phyloP scores from a whole-genome alignment of 1,140 invertebrate genomes.

The silkworm (Bombyx mori) region ASM3026992v2 NC_085111.1:6654001-6654500 shows the following conservation, averaged over 20 bases:
- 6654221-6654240: slow-evolving; percentile 25
- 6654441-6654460: too few relatives aligned
- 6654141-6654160: not conserved
- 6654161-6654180: slow-evolving; percentile 13
- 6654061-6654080: too few relatives aligned
- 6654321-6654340: not conserved
- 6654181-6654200: slow-evolving; percentile 16
- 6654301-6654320: slow-evolving; percentile 11
- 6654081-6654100: too few relatives aligned
- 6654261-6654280: slow-evolving; percentile 9
- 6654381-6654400: slow-evolving; percentile 1
- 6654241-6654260: slow-evolving; percentile 27
- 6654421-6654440: slow-evolving; percentile 4
- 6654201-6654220: slow-evolving; percentile 10
- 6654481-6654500: not conserved
- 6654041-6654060: too few relatives aligned
- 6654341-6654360: slow-evolving; percentile 5
- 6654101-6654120: too few relatives aligned
- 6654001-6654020: too few relatives aligned
- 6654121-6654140: not conserved
- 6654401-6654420: slow-evolving; percentile 2
- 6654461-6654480: not conserved
- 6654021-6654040: too few relatives aligned
- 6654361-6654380: not conserved
- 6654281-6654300: slow-evolving; percentile 12